phyloP scores from a whole-genome alignment of 2,113 vertebrate species.

The Hippotragus niger region DNA sequence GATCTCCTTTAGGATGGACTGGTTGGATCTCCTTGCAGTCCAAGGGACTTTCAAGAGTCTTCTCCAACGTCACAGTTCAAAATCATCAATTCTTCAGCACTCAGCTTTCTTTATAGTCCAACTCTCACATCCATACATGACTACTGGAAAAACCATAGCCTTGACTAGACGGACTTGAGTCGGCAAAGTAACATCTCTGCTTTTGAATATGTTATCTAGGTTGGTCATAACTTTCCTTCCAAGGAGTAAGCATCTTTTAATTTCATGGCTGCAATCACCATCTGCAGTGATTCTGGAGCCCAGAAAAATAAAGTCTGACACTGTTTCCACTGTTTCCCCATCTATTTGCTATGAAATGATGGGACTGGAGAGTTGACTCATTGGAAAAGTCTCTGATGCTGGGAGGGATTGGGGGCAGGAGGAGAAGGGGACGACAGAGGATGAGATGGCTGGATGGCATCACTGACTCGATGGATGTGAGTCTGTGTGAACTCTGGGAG shows the following conservation, averaged over 20 bases:
- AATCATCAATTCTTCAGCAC: rapidly evolving
- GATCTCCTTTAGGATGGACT: not conserved
- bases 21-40: not conserved
- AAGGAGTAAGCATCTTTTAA: not conserved
- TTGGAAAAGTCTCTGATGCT: no score
- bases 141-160: not conserved
- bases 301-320: not conserved
- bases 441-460: no score
- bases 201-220: not conserved
- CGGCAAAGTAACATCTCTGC: not conserved
- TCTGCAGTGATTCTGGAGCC: not conserved
- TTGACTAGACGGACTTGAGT: rapidly evolving
- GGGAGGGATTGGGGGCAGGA: no score
- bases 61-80: not conserved
- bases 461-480: no score
- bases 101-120: not conserved
- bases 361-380: no score
- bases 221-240: not conserved
- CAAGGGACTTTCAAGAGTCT: not conserved
- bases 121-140: not conserved
- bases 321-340: not conserved
- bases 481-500: no score
- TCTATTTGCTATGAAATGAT: not conserved
- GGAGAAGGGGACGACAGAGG: no score
- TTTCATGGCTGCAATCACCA: not conserved